Evolutionary conservation across 2,888 invertebrate genomes (phyloP), one percentile per base, ranked within the genome.

Genomic region (Candidula unifasciata): DNA sequence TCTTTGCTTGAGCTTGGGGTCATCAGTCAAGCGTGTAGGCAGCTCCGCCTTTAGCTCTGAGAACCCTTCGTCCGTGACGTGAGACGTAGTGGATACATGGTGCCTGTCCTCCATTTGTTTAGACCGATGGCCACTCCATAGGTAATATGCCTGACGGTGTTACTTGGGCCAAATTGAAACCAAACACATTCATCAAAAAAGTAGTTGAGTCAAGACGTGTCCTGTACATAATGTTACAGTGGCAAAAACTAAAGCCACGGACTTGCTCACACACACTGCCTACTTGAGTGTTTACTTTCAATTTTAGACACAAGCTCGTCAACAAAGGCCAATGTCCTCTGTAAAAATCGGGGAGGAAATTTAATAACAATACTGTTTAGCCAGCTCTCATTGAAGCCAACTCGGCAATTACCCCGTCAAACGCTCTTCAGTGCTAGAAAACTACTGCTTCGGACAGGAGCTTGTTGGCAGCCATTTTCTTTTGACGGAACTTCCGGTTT

Each of bases 281-380:
- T 18, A 68, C 27, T 54, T 57, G 35, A 57, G 80, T 71, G 68
- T 80, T 80, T n/a, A 71, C 71, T 80, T 80, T 80, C 71, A 44
- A 80, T 80, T 80, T 71, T 5, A 71, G 71, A 69, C 2, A 71
- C 71, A 71, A 80, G 52, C 69, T 57, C 54, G 21, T 24, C 64
- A 60, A 66, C 64, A 80, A 57, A 68, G 18, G n/a, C n/a, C 13
- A n/a, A 66, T 52, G 68, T 21, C 37, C 66, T 30, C 16, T 30
- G 44, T 37, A 3, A 68, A 64, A 79, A 68, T 30, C 57, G 57
- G 52, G 33, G 27, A 80, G 80, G 80, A 80, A 80, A 80, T 80
- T 80, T 69, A 80, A 80, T 71, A 80, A 71, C 69, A 80, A 80
- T 54, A 80, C 57, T 71, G 71, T 71, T 69, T 52, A 69, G 80